Percentiles rank a stretch among this genome's conserved stretches.
Conservation (phyloP, 2,888 invertebrate species). For the Cataglyphis altisquamis region DNA sequence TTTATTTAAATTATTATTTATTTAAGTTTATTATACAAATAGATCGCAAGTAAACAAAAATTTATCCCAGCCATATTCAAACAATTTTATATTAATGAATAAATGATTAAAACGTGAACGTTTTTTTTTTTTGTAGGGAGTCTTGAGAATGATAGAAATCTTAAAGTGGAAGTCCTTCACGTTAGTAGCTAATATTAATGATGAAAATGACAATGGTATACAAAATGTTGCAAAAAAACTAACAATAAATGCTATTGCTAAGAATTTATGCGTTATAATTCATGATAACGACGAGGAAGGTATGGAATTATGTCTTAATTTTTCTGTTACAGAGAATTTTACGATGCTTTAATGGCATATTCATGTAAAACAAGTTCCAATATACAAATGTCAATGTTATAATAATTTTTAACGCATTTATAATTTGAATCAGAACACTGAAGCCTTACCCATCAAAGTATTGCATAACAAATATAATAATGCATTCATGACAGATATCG, state of each 20-base stretch:
- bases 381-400: neutral
- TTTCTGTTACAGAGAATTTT: neutral
- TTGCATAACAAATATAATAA: neutral
- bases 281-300: constrained; percentile 78
- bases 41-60: neutral
- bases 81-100: neutral
- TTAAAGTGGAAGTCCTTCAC: constrained; percentile 84
- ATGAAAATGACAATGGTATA: constrained; percentile 78
- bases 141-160: constrained; percentile 79
- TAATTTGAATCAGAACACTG: neutral
- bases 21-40: neutral
- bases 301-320: constrained; percentile 37
- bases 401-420: neutral
- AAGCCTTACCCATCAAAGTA: neutral
- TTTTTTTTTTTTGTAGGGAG: constrained; percentile 73
- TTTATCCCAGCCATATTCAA: neutral
- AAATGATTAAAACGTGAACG: neutral
- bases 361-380: neutral
- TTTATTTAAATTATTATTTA: neutral
- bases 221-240: constrained; percentile 82
- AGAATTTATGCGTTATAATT: constrained; percentile 80
- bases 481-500: neutral
- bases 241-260: constrained; percentile 79
- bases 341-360: neutral
- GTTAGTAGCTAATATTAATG: constrained; percentile 76